These are phyloP conservation scores for Argya squamiceps DNA, from an alignment of 2,797 vertebrate genomes.

Conservation along the genomic window DNA sequence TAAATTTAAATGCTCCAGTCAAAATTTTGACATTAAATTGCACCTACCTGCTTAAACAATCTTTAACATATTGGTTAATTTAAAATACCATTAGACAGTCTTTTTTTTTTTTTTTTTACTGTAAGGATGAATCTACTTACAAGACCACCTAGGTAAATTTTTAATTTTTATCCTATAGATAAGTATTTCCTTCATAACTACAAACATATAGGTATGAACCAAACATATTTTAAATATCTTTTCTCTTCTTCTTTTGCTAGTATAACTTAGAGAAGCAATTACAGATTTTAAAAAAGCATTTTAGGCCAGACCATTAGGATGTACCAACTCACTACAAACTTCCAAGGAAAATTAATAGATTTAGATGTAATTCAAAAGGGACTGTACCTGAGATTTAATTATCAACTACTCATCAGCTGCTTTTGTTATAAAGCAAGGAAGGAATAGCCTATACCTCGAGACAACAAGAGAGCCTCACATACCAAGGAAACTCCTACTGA, in stretches of 20 bases:
- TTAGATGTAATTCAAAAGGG: background rate
- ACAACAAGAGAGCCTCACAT: background rate
- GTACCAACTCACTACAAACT: background rate
- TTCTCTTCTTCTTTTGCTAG: background rate
- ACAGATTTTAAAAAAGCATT: background rate
- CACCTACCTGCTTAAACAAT: constrained; percentile 29
- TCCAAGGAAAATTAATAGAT: background rate
- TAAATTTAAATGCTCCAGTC: constrained; percentile 63
- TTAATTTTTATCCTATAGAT: background rate
- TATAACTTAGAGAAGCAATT: background rate
- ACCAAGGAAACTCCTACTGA: background rate
- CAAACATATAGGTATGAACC: background rate
- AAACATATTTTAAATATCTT: background rate
- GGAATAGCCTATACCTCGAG: background rate
- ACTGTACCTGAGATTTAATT: background rate
- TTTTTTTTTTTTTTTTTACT: background rate
- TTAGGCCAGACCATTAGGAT: background rate
- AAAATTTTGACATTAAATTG: constrained; percentile 58
- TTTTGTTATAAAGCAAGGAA: background rate
- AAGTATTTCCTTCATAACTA: background rate
- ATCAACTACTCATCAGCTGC: background rate
- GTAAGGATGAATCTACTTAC: background rate
- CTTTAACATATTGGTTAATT: background rate
- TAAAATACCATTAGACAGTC: background rate
- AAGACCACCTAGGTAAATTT: background rate